These are phyloP conservation scores for Fragum fragum DNA, from an alignment of 2,888 invertebrate species.

Conservation along the genomic window DNA sequence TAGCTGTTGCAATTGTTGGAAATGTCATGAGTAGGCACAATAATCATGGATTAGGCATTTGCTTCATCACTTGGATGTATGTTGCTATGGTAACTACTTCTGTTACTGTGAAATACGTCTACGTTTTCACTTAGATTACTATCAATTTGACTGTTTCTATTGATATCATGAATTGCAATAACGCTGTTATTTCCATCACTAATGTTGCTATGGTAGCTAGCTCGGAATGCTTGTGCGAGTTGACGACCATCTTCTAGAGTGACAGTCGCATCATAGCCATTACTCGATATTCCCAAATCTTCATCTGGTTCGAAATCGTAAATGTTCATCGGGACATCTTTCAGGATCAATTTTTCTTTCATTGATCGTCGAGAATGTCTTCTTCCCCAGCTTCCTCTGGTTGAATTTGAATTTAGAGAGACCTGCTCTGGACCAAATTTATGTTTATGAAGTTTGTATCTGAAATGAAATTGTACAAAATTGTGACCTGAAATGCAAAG, in stretches of 20 bases:
- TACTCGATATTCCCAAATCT: slow-evolving; percentile 71
- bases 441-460: slow-evolving; percentile 73
- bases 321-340: slow-evolving; percentile 71
- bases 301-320: slow-evolving; percentile 71
- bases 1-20: too few relatives aligned
- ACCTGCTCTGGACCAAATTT: slow-evolving; percentile 79
- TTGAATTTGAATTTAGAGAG: slow-evolving; percentile 70
- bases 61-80: slow-evolving; percentile 41
- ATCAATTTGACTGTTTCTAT: slow-evolving; percentile 22
- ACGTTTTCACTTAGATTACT: slow-evolving; percentile 25
- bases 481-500: too few relatives aligned
- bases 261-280: slow-evolving; percentile 58
- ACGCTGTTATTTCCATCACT: slow-evolving; percentile 19
- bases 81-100: slow-evolving; percentile 48
- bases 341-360: slow-evolving; percentile 83
- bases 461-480: too few relatives aligned
- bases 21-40: too few relatives aligned
- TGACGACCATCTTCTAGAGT: slow-evolving; percentile 54
- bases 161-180: slow-evolving; percentile 3
- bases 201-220: slow-evolving; percentile 47
- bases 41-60: slow-evolving; percentile 35
- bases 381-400: slow-evolving; percentile 29
- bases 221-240: slow-evolving; percentile 56
- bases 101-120: slow-evolving; percentile 24
- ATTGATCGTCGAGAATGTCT: slow-evolving; percentile 72